Evolutionary conservation across 2,888 invertebrate genomes (phyloP).

Genomic region (Cistogaster globosa): DNA sequence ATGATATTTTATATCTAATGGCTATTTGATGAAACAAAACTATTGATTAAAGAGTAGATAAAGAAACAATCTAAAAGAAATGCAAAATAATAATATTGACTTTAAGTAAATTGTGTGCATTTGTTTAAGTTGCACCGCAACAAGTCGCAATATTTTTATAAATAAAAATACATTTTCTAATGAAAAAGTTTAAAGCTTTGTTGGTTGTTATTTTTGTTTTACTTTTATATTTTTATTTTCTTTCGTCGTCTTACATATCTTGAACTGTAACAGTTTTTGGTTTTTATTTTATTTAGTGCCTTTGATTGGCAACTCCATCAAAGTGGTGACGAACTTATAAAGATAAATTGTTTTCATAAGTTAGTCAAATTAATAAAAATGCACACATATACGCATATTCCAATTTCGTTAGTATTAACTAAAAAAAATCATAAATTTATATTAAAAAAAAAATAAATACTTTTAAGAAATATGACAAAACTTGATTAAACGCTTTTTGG

Average conservation of each 20-base stretch:
- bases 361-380: conserved; percentile 65
- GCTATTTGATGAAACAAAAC: conserved; percentile 44
- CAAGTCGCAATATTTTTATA: conserved; percentile 56
- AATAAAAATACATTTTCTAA: conserved; percentile 60
- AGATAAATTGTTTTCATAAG: conserved; percentile 64
- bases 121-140: conserved; percentile 56
- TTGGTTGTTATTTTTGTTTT: conserved; percentile 8
- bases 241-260: neutral
- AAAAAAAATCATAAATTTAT: too few species aligned
- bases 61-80: neutral
- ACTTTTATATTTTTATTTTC: neutral
- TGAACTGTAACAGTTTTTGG: conserved; percentile 31
- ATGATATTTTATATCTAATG: conserved; percentile 51
- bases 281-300: conserved; percentile 2
- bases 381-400: neutral
- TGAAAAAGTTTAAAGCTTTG: conserved; percentile 51
- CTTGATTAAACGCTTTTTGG: too few species aligned
- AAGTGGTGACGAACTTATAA: conserved; percentile 67
- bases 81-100: neutral
- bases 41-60: conserved; percentile 50
- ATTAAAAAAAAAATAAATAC: too few species aligned
- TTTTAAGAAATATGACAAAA: too few species aligned
- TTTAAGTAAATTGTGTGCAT: too few species aligned
- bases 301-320: conserved; percentile 47
- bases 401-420: too few species aligned